Conservation (phyloP, 2,888 invertebrate species). For the Mamestra brassicae region DNA sequence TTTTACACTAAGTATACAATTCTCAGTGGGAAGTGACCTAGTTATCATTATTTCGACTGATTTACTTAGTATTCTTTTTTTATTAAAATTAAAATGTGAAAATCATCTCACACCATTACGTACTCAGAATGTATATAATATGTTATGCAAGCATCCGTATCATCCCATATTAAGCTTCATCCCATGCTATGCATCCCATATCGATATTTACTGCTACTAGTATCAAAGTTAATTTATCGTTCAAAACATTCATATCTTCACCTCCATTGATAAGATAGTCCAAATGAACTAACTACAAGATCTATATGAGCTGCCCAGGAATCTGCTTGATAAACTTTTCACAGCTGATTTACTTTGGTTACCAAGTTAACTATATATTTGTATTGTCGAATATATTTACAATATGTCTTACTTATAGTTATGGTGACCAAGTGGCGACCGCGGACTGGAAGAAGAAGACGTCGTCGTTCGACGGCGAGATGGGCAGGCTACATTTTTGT, state of each 20-base stretch:
- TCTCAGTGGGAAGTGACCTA: slow-evolving; percentile 72
- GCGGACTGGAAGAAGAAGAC: no score
- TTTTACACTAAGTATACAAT: slow-evolving; percentile 55
- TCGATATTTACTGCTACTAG: no score
- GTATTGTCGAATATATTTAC: neutral
- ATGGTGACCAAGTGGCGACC: no score
- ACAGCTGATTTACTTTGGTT: slow-evolving; percentile 7
- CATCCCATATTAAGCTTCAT: no score
- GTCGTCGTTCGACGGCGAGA: no score
- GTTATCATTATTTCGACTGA: slow-evolving; percentile 32
- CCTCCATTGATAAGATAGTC: neutral
- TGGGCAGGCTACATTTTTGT: no score
- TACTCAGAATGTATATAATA: neutral
- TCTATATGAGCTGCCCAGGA: neutral
- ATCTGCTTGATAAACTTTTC: slow-evolving; percentile 16
- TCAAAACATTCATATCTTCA: neutral
- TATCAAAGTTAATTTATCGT: no score
- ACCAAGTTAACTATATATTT: neutral
- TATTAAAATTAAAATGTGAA: neutral
- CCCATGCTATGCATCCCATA: no score
- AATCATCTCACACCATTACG: neutral
- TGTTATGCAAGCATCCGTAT: neutral
- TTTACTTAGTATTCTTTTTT: slow-evolving; percentile 12
- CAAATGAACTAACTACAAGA: neutral
- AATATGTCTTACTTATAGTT: neutral